Evolutionary conservation across 2,113 vertebrate species (phyloP).

Genomic region (Carollia perspicillata): DNA sequence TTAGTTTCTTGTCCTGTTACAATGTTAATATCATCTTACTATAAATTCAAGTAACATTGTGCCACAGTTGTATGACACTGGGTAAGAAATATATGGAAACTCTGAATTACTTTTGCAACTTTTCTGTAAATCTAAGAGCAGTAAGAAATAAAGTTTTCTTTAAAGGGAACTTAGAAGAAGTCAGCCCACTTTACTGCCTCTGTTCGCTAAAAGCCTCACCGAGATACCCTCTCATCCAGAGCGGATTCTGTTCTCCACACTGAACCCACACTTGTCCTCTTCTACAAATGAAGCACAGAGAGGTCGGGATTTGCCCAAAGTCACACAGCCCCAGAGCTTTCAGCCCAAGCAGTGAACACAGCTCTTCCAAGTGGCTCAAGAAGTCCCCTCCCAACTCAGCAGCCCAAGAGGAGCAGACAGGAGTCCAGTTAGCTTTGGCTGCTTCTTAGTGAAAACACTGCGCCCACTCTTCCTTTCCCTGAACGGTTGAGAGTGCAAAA

Average conservation of each 20-base stretch:
- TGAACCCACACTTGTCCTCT: background rate
- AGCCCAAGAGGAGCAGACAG: background rate
- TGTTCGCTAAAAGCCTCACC: background rate
- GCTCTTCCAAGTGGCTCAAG: background rate
- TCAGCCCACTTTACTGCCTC: background rate
- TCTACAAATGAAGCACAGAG: background rate
- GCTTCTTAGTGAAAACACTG: background rate
- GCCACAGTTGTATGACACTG: background rate
- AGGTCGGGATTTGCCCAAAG: background rate
- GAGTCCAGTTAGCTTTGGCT: background rate
- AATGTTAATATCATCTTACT: background rate
- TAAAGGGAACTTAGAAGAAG: background rate
- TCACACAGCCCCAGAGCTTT: background rate
- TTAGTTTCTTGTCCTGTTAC: background rate
- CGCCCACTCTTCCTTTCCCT: constrained; percentile 24
- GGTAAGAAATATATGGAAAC: background rate
- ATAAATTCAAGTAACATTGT: background rate
- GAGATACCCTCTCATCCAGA: background rate
- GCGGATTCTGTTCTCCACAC: background rate
- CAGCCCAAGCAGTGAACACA: background rate
- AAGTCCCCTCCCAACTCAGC: background rate
- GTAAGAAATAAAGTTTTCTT: background rate
- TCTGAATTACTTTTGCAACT: background rate
- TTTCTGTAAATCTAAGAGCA: constrained; percentile 4
- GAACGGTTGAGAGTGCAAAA: background rate